Base-by-base conservation (phyloP, 2,888 invertebrate species). In the Ormyrus rosae region DNA sequence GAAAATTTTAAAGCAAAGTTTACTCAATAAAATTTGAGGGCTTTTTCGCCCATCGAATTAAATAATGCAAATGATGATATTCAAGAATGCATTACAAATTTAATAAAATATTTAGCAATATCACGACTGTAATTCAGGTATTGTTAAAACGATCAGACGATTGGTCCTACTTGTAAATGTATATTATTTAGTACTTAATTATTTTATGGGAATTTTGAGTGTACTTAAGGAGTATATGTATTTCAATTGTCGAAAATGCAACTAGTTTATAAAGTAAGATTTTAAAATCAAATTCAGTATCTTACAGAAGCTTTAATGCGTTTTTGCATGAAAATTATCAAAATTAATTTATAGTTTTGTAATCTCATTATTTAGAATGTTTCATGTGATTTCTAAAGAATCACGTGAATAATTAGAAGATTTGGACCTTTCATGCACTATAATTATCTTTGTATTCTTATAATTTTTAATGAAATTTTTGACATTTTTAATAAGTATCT, bases 171-270 rank as follows among this genome's bases (percentile, higher is more conserved):
- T 85, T 86, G 85, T 88, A 84, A 83, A 81, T 81, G 68, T 82
- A 84, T 86, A 85, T 77, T 83, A 82, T 83, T 50, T 83, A 87
- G 86, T 87, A 87, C 86, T 87, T 88, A 87, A 85, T 85, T 82
- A 84, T 83, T 70, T 78, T 69, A 68, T 61, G 64, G 46, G 68
- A 84, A 84, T 78, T 83, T 84, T 82, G 86, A 85, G 83, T 85
- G 86, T 88, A 87, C 85, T 87, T 87, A 86, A 84, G 76, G 76
- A 84, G 65, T 74, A 83, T 81, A 81, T 78, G 50, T 64, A n/a
- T 64, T 68, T 34, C 58, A 71, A 75, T 67, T 68, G 13, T 60
- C 55, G 53, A 46, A 69, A 67, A 64, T 56, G 64, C 69, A 69
- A n/a, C 45, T 51, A 55, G 63, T 69, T 67, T 68, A 48, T 67